Conservation (phyloP, 2,113 vertebrate genomes). For the Laticauda colubrina region DNA sequence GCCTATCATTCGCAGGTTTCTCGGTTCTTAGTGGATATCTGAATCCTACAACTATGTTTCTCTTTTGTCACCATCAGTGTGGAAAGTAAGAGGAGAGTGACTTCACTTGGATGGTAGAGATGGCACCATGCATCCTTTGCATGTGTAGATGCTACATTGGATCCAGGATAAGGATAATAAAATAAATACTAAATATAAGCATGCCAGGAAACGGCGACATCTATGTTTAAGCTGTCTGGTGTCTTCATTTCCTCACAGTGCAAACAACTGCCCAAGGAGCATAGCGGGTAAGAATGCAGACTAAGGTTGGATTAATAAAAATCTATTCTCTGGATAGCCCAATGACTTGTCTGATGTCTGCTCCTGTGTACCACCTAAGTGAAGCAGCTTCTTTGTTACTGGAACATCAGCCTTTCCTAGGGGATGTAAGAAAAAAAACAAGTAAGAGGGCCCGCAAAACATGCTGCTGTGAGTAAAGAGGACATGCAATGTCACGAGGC, state of each 20-base stretch:
- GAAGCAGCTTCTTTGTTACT: not conserved
- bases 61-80: conserved; percentile 12
- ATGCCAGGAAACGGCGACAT: not conserved
- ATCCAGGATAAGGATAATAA: conserved; percentile 55
- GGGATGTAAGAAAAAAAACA: not conserved
- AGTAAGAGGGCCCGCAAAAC: not conserved
- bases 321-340: not conserved
- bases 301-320: not conserved
- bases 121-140: not conserved
- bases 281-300: not conserved
- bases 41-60: conserved; percentile 27
- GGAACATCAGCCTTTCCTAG: not conserved
- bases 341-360: not conserved
- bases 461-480: not conserved
- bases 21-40: conserved; percentile 79
- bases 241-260: not conserved
- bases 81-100: not conserved
- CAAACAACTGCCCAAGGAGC: too few species aligned
- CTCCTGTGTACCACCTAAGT: not conserved
- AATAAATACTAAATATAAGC: not conserved
- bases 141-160: conserved; percentile 1
- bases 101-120: conserved; percentile 13
- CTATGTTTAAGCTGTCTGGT: not conserved
- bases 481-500: not conserved
- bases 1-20: conserved; percentile 84